Evolutionary conservation across 2,797 vertebrate species (phyloP).

Genomic region (Pitangus sulphuratus): DNA sequence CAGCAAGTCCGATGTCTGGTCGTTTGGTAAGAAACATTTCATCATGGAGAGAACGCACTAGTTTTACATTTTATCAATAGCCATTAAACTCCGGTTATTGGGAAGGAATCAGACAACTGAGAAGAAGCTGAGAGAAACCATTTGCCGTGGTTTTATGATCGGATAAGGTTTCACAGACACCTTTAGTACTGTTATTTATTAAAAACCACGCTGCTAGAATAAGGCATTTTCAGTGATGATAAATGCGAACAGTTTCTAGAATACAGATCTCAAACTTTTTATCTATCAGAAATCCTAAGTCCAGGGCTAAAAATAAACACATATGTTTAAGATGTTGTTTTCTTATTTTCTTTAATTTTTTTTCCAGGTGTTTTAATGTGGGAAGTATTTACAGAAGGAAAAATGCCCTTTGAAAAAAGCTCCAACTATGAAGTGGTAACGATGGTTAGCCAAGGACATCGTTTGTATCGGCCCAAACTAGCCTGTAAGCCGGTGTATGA

Average conservation of each 20-base stretch:
- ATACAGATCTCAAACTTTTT: background rate
- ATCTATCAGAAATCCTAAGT: background rate
- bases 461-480: constrained; percentile 86
- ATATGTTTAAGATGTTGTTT: background rate
- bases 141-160: background rate
- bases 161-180: background rate
- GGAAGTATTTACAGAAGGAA: constrained; percentile 94
- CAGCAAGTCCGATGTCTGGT: constrained; percentile 97
- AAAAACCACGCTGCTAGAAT: background rate
- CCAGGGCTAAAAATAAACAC: background rate
- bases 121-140: background rate
- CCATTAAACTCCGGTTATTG: background rate
- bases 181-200: background rate
- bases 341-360: background rate
- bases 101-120: background rate
- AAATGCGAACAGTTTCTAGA: background rate
- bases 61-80: background rate
- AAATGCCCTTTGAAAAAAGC: constrained; percentile 91
- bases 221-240: background rate
- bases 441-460: constrained; percentile 86
- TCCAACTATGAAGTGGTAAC: constrained; percentile 92
- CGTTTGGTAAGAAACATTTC: constrained; percentile 80
- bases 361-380: constrained; percentile 92
- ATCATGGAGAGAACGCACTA: background rate
- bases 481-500: constrained; percentile 83